Base-by-base conservation (phyloP, 2,797 vertebrate genomes). In the Darevskia nairensis region DNA sequence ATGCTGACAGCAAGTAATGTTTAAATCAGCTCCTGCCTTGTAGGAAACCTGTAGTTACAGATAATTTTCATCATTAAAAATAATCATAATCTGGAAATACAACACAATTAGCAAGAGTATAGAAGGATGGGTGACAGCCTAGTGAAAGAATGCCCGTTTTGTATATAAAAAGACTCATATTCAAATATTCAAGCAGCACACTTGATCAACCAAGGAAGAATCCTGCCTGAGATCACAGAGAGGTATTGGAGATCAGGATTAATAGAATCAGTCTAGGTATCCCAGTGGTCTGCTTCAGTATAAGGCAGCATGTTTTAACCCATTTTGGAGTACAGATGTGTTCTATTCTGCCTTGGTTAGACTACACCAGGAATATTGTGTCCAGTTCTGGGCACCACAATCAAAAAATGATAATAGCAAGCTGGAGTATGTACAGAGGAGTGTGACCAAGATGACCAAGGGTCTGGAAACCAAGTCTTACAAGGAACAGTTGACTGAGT, bases 1-100 rank as follows among this genome's bases (percentile, higher is more conserved):
- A 59, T 69, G 75, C 90, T 93, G 91, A 92, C 94, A 93, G 92
- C 85, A 89, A 91, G 88, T 90, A 61, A 87, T 90, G 88, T 46
- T 72, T 80, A 86, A 55, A 82, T 86, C 85, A 79, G 91, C 86
- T 61, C 82, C 41, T 90, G 88, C 86, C 84, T 89, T 79, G 89
- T 6, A 72, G 90, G 88, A 2, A 44, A 85, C 8, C 59, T 85
- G 86, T 86, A 61, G 78, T 86, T 86, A 72, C 44, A 8, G 1
- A 79, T 84, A 44, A 79, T 90, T 81, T 80, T 25, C 39, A 35
- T 85, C 85, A 75, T 87, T 61, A 86, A 68, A 29, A 19, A 64
- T 19, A 64, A 64, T 35, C 35, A 35, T 88, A 78, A 44, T 69
- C 92, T 81, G 1, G 85, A 46, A 80, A 87, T 88, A 90, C 82